Evolutionary conservation across 2,113 vertebrate genomes (phyloP), one percentile per base, ranked within the genome.

Genomic region (Pseudorasbora parva): DNA sequence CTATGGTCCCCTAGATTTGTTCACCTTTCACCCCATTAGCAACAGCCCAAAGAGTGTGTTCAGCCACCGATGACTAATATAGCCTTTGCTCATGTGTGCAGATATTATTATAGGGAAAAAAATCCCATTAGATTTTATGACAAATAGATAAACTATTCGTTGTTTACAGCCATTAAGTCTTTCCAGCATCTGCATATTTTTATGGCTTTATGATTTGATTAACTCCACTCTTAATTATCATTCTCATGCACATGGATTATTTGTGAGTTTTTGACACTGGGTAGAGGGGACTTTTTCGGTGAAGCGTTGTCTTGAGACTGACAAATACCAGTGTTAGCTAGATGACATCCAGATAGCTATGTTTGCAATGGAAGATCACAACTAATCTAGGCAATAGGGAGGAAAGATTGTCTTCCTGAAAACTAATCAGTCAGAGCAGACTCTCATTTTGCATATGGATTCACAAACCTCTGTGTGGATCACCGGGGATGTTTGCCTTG

Each of bases 311-410:
- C 25, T 83, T 72, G 51, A 86, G 78, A 80, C 81, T 72, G 69
- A 83, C 82, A 85, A 82, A 79, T 54, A 57, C 75, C 47, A 30
- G 69, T 76, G 62, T 88, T 88, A 75, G 72, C 54, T n/a, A 69
- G 82, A 82, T 75, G 56, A 82, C 60, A 25, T 72, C 60, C 72
- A 85, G 83, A 85, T 86, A 84, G 83, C 33, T 64, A 21, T 64
- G 54, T 85, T 73, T 77, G 68, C 81, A 84, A 60, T 77, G 75
- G 84, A 82, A 73, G 72, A 84, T 87, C 75, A 78, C 60, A 78
- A 72, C 33, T 80, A 81, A 87, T 89, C 88, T 82, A 27, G 69
- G 77, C 27, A 82, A 81, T 71, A 76, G 68, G 72, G 84, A 85
- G 68, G 78, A 77, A 85, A 81, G 66, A 73, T 85, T 84, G 82